Conservation (phyloP, 1,140 invertebrate species). For the Notospermus geniculatus region DNA sequence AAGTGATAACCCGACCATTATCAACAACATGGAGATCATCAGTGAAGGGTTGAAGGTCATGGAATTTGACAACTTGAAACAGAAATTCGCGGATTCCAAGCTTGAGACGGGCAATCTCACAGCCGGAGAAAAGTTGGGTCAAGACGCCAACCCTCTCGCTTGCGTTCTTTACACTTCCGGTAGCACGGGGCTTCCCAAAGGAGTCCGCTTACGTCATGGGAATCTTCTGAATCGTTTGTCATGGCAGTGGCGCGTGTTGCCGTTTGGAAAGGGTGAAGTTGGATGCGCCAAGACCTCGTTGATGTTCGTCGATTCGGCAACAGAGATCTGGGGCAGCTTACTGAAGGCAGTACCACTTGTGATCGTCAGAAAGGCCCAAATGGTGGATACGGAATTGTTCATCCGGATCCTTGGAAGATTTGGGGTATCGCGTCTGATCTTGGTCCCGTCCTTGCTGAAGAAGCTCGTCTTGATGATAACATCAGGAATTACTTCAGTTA, state of each 20-base stretch:
- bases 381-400: background rate
- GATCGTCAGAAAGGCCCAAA: slow-evolving; percentile 61
- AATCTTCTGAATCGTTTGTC: slow-evolving; percentile 72
- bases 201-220: slow-evolving; percentile 12
- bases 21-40: background rate
- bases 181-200: slow-evolving; percentile 16
- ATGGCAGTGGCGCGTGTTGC: slow-evolving; percentile 81
- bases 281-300: slow-evolving; percentile 87
- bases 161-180: slow-evolving; percentile 17
- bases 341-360: slow-evolving; percentile 68
- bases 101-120: background rate
- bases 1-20: background rate
- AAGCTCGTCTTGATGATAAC: background rate
- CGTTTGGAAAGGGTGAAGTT: slow-evolving; percentile 65
- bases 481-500: background rate
- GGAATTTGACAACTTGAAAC: background rate
- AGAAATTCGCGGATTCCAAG: background rate
- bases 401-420: background rate
- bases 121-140: background rate
- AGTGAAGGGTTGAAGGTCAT: slow-evolving; percentile 1
- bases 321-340: slow-evolving; percentile 81
- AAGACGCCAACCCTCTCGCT: background rate
- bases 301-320: slow-evolving; percentile 83
- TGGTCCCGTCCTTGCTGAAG: background rate
- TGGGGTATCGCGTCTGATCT: background rate